A percentile compares a stretch with the other conserved stretches of the same genome.
Conservation (phyloP, 2,888 invertebrate genomes). For the Chaitophorus viminalis region DNA sequence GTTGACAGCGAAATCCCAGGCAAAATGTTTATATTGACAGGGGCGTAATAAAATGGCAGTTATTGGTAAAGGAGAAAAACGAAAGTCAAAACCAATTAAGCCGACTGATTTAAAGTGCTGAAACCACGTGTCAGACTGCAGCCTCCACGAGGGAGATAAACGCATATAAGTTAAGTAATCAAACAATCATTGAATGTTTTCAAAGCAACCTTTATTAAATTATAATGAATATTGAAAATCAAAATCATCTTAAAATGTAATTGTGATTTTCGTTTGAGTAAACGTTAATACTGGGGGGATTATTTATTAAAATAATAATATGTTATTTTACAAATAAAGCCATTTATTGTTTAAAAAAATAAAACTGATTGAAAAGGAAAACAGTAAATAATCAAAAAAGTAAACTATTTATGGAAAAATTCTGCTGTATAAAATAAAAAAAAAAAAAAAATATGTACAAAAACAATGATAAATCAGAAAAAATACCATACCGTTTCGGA, state of each 20-base stretch:
- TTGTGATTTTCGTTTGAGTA: neutral
- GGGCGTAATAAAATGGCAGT: constrained; percentile 52
- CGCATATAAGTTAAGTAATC: neutral
- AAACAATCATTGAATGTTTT: neutral
- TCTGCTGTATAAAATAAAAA: too few relatives aligned
- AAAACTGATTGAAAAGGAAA: too few relatives aligned
- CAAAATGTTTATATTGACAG: constrained; percentile 52
- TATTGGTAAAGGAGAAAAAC: constrained; percentile 59
- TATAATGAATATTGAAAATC: neutral
- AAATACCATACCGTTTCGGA: too few relatives aligned
- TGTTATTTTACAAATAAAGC: too few relatives aligned
- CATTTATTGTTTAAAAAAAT: too few relatives aligned
- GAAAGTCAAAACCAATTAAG: constrained; percentile 62
- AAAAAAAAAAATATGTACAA: too few relatives aligned
- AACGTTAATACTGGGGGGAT: neutral
- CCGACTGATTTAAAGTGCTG: constrained; percentile 17
- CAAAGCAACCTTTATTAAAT: neutral
- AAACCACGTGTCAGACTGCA: neutral
- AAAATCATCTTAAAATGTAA: neutral
- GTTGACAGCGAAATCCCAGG: constrained; percentile 55
- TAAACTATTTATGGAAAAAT: too few relatives aligned
- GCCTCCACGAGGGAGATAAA: neutral
- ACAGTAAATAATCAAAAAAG: too few relatives aligned
- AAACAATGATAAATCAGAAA: too few relatives aligned
- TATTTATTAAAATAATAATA: too few relatives aligned